These are phyloP conservation scores for Eptatretus atami DNA, from an alignment of 2,797 vertebrate species.

Conservation along the genomic window DNA sequence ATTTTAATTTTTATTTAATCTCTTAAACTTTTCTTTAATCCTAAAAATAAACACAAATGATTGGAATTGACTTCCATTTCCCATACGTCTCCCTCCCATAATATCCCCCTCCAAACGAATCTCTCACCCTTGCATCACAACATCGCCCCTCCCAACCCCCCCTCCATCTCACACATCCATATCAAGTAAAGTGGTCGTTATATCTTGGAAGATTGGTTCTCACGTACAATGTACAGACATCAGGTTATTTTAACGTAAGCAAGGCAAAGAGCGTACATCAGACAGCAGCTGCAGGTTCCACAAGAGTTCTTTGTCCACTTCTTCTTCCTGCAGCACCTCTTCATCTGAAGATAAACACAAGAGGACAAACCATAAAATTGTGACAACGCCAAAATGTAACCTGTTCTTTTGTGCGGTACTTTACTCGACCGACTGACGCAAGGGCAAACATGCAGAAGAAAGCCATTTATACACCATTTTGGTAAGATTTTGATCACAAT, in stretches of 20 bases:
- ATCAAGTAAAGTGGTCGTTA: constrained; percentile 1
- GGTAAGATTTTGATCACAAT: neutral
- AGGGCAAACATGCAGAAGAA: neutral
- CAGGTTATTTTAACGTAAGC: too few relatives aligned
- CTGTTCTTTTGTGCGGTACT: neutral
- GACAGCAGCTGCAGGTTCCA: constrained; percentile 90
- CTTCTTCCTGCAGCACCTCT: constrained; percentile 60
- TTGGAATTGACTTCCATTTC: too few relatives aligned
- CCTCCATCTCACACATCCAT: too few relatives aligned
- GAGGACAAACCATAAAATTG: too few relatives aligned
- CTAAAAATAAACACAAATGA: too few relatives aligned
- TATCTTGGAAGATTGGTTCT: constrained; percentile 7
- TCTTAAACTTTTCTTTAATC: too few relatives aligned
- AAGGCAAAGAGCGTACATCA: constrained; percentile 25
- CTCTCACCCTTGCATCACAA: too few relatives aligned
- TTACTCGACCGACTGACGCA: neutral
- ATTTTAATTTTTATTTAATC: too few relatives aligned
- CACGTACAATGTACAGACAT: constrained; percentile 7
- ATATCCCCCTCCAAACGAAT: too few relatives aligned
- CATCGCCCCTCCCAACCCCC: too few relatives aligned
- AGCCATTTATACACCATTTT: neutral
- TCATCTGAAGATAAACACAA: constrained; percentile 28
- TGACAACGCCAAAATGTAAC: neutral
- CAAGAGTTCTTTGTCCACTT: constrained; percentile 72
- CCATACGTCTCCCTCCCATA: too few relatives aligned